Evolutionary conservation across 2,797 vertebrate genomes (phyloP).

Genomic region (Sebastes umbrosus): DNA sequence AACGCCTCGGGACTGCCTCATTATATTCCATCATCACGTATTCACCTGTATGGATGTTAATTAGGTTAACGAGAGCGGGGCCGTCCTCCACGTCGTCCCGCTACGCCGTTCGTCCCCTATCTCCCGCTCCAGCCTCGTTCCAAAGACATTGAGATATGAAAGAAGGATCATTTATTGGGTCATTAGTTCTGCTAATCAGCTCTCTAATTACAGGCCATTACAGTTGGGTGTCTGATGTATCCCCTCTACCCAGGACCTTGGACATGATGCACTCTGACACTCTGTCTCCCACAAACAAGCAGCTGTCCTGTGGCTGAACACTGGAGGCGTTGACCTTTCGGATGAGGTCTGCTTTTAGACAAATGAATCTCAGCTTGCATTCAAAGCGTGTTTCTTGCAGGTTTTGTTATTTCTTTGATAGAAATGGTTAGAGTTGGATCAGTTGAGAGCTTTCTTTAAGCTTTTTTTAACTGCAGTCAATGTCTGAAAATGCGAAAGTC

Average conservation of each 20-base stretch:
- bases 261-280: constrained; percentile 64
- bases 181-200: constrained; percentile 79
- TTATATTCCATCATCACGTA: constrained; percentile 14
- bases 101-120: constrained; percentile 27
- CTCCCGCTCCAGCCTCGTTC: constrained; percentile 19
- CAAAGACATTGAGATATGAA: constrained; percentile 56
- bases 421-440: background rate
- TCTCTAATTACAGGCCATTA: constrained; percentile 77
- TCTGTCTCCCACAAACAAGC: constrained; percentile 66
- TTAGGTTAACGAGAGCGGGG: constrained; percentile 50
- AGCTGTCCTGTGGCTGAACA: constrained; percentile 35
- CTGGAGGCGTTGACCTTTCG: constrained; percentile 35
- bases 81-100: constrained; percentile 6
- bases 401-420: background rate
- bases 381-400: background rate
- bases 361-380: background rate
- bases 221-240: constrained; percentile 56
- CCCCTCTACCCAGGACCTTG: constrained; percentile 58
- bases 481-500: background rate
- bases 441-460: background rate
- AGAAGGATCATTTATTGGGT: constrained; percentile 71
- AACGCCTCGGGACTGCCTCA: background rate
- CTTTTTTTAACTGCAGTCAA: too few relatives aligned
- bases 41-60: constrained; percentile 45
- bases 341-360: constrained; percentile 32